Evolutionary conservation across 2,888 invertebrate genomes (phyloP).

Genomic region (Eustalomyia histrio): DNA sequence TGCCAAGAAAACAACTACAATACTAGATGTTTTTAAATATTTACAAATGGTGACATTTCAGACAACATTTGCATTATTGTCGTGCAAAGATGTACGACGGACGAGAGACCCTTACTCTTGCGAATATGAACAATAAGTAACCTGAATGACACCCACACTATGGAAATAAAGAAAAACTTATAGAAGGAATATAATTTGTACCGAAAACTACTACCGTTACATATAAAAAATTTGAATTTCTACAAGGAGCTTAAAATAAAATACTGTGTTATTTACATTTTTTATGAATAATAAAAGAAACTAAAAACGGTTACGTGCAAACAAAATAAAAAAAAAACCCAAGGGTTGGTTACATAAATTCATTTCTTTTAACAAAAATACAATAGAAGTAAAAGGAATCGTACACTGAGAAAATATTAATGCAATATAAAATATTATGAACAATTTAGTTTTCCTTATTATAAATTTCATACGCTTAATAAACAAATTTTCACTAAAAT

Average conservation of each 20-base stretch:
- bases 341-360: neutral
- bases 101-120: neutral
- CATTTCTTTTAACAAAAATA: neutral
- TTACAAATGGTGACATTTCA: constrained; percentile 32
- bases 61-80: constrained; percentile 11
- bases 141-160: neutral
- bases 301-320: neutral
- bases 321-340: neutral
- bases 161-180: neutral
- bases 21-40: neutral
- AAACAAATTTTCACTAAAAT: too few species aligned
- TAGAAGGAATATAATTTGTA: neutral
- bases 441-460: too few species aligned
- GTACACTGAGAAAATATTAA: too few species aligned
- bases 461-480: too few species aligned
- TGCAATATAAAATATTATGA: too few species aligned
- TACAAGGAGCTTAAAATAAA: neutral
- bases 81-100: constrained; percentile 23
- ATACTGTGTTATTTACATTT: neutral
- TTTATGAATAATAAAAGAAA: neutral
- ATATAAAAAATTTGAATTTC: neutral
- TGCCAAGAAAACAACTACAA: neutral
- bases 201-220: neutral
- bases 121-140: neutral
- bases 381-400: neutral